Evolutionary conservation across 2,113 vertebrate species (phyloP), one percentile per base, ranked within the genome.

Genomic region (Ascaphus truei): DNA sequence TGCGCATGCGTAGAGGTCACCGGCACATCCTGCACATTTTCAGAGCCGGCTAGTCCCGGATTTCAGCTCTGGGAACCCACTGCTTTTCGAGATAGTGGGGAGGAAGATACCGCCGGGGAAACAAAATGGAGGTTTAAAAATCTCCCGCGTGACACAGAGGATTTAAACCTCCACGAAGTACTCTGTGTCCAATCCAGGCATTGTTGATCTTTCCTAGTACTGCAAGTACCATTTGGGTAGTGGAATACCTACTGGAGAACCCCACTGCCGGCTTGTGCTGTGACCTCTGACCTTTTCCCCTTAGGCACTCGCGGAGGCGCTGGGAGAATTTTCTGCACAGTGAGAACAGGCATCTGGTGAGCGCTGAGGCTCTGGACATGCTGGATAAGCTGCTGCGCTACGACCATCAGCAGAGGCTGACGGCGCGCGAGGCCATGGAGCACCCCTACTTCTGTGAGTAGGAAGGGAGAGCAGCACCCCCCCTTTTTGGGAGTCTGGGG

Each of bases 271-370:
- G n/a, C 11, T 25, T 1, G 20, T 22, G 23, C 47, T 4, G 2
- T 31, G 52, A 55, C 13, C 3, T 2, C 12, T 9, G 16, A 69
- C 64, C 56, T 39, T 63, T 43, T 77, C 64, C 67, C 77, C 75
- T 0, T 71, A 98, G 96, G 77, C 96, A 98, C 84, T 95, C 94
- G 1, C 88, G 94, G 79, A 98, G 98, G 77, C 95, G 95, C 48
- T 99, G 96, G 96, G 96, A 99, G 85, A 96, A 99, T 81, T 99
- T 99, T 82, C 95, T 99, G 78, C 95, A 98, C 81, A 93, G 93
- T 1, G 96, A 99, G 86, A 99, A 98, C 88, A 94, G 96, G 79
- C 96, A 98, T 80, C 87, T 98, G 76, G 94, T 99, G 79, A 98
- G 95, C 60, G 91, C 94, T 0, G 96, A 98, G 84, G 95, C 96